A percentile compares a stretch with the other conserved stretches of the same genome.
phyloP scores from a whole-genome alignment of 2,888 invertebrate genomes.

The Eilema depressum region DNA sequence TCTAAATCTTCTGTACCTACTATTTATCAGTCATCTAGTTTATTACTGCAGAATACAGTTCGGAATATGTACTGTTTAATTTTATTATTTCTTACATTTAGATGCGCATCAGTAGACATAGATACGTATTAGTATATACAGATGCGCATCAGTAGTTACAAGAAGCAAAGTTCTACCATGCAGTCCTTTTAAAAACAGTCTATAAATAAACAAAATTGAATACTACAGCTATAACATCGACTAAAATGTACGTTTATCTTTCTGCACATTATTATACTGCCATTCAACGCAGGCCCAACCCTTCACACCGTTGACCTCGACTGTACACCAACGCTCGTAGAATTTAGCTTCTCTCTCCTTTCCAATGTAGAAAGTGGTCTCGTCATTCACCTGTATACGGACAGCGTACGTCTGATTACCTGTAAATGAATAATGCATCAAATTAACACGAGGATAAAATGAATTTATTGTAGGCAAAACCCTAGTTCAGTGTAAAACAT shows the following conservation, averaged over 20 bases:
- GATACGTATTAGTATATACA: no score
- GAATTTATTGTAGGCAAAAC: no score
- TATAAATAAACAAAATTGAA: neutral
- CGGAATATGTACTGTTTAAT: neutral
- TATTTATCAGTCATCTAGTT: no score
- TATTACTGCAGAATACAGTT: no score
- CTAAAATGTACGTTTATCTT: constrained; percentile 11
- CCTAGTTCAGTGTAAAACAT: neutral
- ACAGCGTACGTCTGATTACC: constrained; percentile 83
- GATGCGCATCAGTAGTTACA: neutral
- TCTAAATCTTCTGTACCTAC: no score
- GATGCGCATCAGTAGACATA: neutral
- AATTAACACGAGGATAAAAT: neutral
- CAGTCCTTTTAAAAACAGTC: neutral
- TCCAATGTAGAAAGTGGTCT: constrained; percentile 87
- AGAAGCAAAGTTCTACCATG: neutral
- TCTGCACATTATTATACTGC: constrained; percentile 86
- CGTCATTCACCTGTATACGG: constrained; percentile 83
- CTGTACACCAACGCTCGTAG: constrained; percentile 87
- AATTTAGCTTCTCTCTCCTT: constrained; percentile 87
- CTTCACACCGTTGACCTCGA: constrained; percentile 87
- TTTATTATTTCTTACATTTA: neutral
- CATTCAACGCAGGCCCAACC: constrained; percentile 90
- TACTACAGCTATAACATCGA: neutral
- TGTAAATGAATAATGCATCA: constrained; percentile 42